A percentile compares a stretch with the other conserved stretches of the same genome.
Evolutionary conservation across 2,113 vertebrate genomes (phyloP).

Genomic region (Xiphias gladius): DNA sequence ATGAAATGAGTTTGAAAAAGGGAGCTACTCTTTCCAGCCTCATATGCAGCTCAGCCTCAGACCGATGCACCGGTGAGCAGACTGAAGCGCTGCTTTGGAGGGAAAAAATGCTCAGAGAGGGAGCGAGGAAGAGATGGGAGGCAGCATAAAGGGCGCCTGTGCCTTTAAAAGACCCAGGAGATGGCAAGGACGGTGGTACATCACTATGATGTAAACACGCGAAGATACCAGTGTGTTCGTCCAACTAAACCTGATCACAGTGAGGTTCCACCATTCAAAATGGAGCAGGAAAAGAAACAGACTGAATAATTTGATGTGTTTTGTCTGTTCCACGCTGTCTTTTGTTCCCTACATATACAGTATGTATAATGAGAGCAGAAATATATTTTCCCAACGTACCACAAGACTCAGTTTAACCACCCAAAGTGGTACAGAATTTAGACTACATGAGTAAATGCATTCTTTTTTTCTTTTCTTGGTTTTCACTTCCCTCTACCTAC

Average conservation of each 20-base stretch:
- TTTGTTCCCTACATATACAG: too few species aligned
- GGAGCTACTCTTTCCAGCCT: constrained; percentile 44
- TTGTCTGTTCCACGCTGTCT: too few species aligned
- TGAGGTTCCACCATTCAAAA: constrained; percentile 20
- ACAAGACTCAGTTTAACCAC: too few species aligned
- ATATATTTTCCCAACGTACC: too few species aligned
- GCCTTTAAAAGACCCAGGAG: constrained; percentile 69
- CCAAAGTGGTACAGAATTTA: background rate
- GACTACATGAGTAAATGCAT: background rate
- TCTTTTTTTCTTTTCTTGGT: too few species aligned
- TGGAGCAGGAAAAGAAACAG: background rate
- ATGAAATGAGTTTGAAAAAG: constrained; percentile 36
- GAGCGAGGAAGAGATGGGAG: constrained; percentile 44
- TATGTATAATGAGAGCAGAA: too few species aligned
- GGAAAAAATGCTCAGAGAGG: constrained; percentile 49
- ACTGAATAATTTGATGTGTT: too few species aligned
- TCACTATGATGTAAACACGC: constrained; percentile 7
- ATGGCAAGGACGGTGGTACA: constrained; percentile 10
- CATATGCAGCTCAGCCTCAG: constrained; percentile 43
- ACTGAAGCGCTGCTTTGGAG: constrained; percentile 55
- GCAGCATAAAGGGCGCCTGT: constrained; percentile 50
- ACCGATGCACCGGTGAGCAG: constrained; percentile 50
- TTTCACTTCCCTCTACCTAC: background rate
- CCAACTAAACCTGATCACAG: constrained; percentile 10
- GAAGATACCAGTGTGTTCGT: constrained; percentile 19